Conservation (phyloP, 2,113 vertebrate species). For the Phrynocephalus versicolor region DNA sequence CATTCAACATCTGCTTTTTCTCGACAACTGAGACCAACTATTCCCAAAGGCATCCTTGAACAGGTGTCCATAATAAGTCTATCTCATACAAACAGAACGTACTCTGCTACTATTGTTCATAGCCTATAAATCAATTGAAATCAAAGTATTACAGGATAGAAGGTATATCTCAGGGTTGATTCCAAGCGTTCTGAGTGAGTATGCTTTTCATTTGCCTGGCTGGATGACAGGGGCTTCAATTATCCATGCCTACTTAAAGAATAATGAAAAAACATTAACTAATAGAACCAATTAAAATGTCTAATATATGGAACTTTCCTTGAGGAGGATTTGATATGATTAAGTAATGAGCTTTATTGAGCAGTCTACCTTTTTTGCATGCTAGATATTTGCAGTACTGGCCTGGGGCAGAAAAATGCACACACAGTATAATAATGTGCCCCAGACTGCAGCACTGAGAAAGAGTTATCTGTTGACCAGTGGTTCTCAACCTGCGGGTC, state of each 20-base stretch:
- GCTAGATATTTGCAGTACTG: background rate
- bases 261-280: slow-evolving; percentile 55
- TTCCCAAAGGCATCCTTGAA: background rate
- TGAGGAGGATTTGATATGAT: slow-evolving; percentile 46
- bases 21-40: background rate
- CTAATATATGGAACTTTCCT: slow-evolving; percentile 61
- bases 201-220: slow-evolving; percentile 27
- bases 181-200: background rate
- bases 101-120: background rate
- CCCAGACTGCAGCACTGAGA: background rate
- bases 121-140: background rate
- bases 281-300: slow-evolving; percentile 65
- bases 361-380: slow-evolving; percentile 43
- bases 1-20: background rate
- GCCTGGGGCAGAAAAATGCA: background rate
- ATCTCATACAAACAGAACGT: slow-evolving; percentile 8
- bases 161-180: background rate
- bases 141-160: rapidly evolving
- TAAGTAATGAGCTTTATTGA: slow-evolving; percentile 62
- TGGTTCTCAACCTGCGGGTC: too few species aligned
- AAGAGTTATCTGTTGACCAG: background rate
- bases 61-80: background rate
- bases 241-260: slow-evolving; percentile 57
- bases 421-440: background rate
- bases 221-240: slow-evolving; percentile 15